Evolutionary conservation across 23 tunicate species (phyloP), one percentile per base, ranked within the genome.

Genomic region (Halocynthia roretzi): DNA sequence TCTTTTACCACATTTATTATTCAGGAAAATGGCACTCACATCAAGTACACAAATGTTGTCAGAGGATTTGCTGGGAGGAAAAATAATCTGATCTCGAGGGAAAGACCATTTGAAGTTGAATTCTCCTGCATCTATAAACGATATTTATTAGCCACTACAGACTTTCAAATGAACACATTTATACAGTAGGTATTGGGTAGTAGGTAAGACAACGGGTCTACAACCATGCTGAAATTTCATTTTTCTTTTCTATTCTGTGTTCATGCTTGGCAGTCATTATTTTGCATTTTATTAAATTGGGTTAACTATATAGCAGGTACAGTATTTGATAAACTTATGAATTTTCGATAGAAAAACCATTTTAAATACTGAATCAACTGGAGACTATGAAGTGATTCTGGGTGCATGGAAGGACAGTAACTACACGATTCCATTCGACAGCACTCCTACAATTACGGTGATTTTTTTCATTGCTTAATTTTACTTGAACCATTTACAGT

Each of bases 1-100:
- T n/a, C 4, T 58, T 58, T 58, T 65, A 15, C 31, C 22, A 20
- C 15, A 65, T 20, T 48, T 20, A 48, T 18, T 5, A n/a, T 56
- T 20, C 78, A 74, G 78, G 78, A 74, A 54, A 74, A 74, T 48
- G 78, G 6, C 17, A 74, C 78, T 52, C 78, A 74, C 31, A 74
- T 74, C 9, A 54, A 12, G 15, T 74, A 74, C 31, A 20, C n/a
- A 5, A 53, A 74, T 74, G 56, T 74, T 19, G 17, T 74, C 11
- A 62, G 64, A 8, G 78, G 78, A 54, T 74, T 19, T 15, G n/a
- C 31, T 54, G 50, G 64, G 12, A 14, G n/a, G 21, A 14, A 64
- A 14, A 20, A 54, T 21, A 64, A 64, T 18, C n/a, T 50, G 60
- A 74, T 74, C 15, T 10, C 56, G 11, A 62, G 78, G 8, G 78